Conservation (phyloP, 2,888 invertebrate genomes). For the Platerodrilus igneus region DNA sequence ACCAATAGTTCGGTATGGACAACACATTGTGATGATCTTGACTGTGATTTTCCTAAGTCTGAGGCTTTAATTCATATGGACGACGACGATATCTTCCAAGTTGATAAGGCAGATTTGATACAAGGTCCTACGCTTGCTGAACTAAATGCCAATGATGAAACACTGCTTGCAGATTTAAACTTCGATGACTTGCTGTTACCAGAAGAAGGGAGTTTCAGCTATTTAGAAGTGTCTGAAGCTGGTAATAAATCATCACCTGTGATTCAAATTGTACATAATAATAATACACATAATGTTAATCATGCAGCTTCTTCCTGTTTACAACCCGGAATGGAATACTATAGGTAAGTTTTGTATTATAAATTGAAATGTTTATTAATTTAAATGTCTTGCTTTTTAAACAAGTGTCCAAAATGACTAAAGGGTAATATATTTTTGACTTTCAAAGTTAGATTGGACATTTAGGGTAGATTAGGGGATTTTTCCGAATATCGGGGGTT, state of each 20-base stretch:
- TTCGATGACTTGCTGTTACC: constrained; percentile 79
- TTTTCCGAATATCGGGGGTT: no score
- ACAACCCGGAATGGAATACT: constrained; percentile 35
- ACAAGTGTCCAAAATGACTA: no score
- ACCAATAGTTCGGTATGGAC: constrained; percentile 43
- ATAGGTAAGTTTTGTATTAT: constrained; percentile 15
- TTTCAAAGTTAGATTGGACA: no score
- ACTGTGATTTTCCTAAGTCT: constrained; percentile 43
- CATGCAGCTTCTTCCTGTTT: constrained; percentile 38
- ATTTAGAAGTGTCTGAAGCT: constrained; percentile 37
- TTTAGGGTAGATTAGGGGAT: no score
- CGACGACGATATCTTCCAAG: constrained; percentile 85
- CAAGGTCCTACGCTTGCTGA: constrained; percentile 80
- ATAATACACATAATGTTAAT: constrained; percentile 36
- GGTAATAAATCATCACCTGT: constrained; percentile 26
- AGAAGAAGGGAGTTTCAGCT: constrained; percentile 58
- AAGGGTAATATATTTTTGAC: no score
- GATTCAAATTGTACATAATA: constrained; percentile 30
- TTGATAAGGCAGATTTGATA: constrained; percentile 81
- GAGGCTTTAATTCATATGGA: constrained; percentile 71
- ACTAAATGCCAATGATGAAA: constrained; percentile 80
- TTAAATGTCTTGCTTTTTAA: no score
- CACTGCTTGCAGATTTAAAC: constrained; percentile 75
- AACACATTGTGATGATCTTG: constrained; percentile 37
- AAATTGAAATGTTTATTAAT: no score